A percentile compares a stretch with the other conserved stretches of the same genome.
Conservation (phyloP, 1,140 invertebrate genomes). For the Magallana ariakensis region DNA sequence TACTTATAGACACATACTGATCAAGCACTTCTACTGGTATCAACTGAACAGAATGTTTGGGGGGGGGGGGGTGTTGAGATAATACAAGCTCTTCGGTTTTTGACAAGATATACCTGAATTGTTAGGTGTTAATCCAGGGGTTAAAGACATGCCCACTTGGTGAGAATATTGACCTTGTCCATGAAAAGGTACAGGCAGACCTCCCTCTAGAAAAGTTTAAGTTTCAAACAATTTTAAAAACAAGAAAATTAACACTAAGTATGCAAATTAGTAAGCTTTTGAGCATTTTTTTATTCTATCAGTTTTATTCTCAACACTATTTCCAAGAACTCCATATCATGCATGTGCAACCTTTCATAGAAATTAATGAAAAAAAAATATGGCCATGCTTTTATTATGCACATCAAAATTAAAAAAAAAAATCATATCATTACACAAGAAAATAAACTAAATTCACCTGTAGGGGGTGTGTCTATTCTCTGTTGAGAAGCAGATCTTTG, state of each 20-base stretch:
- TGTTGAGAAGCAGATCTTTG: background rate
- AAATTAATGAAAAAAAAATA: background rate
- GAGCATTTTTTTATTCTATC: background rate
- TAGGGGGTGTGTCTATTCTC: conserved; percentile 18
- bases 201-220: conserved; percentile 63
- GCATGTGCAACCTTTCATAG: background rate
- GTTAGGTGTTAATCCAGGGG: conserved; percentile 72
- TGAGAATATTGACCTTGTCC: conserved; percentile 78
- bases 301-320: background rate
- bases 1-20: too few species aligned
- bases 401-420: background rate
- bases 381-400: conserved; percentile 15
- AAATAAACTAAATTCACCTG: background rate
- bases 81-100: background rate
- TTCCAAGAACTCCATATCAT: background rate
- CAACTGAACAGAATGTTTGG: too few species aligned
- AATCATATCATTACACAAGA: background rate
- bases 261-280: background rate
- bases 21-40: too few species aligned
- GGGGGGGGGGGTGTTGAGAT: too few species aligned
- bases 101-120: conserved; percentile 71
- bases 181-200: conserved; percentile 76
- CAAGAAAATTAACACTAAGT: too few species aligned
- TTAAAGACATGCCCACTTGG: conserved; percentile 74
- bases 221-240: background rate